Percentiles rank a stretch among this genome's conserved stretches.
phyloP scores from a whole-genome alignment of 2,113 vertebrate species.

The Fulica atra region DNA sequence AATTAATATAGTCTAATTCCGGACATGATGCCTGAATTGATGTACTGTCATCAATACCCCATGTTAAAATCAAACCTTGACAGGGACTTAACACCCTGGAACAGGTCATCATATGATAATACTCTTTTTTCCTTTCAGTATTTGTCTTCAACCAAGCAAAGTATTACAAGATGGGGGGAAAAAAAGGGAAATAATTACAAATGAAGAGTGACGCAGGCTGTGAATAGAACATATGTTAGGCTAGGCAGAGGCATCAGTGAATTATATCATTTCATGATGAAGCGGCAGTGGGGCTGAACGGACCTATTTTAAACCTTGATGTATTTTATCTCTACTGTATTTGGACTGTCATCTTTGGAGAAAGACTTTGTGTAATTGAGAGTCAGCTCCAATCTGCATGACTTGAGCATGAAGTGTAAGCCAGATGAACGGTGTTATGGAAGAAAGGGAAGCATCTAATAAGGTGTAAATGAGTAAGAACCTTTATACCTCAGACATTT shows the following conservation, averaged over 20 bases:
- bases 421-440: slow-evolving; percentile 67
- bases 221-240: slow-evolving; percentile 95
- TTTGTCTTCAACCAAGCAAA: slow-evolving; percentile 87
- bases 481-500: slow-evolving; percentile 60
- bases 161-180: slow-evolving; percentile 82
- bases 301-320: slow-evolving; percentile 95
- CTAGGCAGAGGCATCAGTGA: slow-evolving; percentile 83
- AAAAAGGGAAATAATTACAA: slow-evolving; percentile 89
- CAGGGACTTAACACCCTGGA: slow-evolving; percentile 87
- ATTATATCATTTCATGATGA: slow-evolving; percentile 90
- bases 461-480: slow-evolving; percentile 76
- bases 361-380: slow-evolving; percentile 90
- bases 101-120: slow-evolving; percentile 88
- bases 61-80: slow-evolving; percentile 85
- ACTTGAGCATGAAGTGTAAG: slow-evolving; percentile 78
- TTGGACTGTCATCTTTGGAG: slow-evolving; percentile 90
- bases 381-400: slow-evolving; percentile 91
- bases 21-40: slow-evolving; percentile 85
- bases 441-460: slow-evolving; percentile 76
- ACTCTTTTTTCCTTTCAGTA: slow-evolving; percentile 82
- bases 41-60: slow-evolving; percentile 83
- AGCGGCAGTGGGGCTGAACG: slow-evolving; percentile 92
- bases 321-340: slow-evolving; percentile 90
- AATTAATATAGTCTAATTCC: slow-evolving; percentile 86
- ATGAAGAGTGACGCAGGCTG: slow-evolving; percentile 92